A percentile compares a stretch with the other conserved stretches of the same genome.
phyloP scores from a whole-genome alignment of 2,113 vertebrate genomes.

The Labeo rohita region DNA sequence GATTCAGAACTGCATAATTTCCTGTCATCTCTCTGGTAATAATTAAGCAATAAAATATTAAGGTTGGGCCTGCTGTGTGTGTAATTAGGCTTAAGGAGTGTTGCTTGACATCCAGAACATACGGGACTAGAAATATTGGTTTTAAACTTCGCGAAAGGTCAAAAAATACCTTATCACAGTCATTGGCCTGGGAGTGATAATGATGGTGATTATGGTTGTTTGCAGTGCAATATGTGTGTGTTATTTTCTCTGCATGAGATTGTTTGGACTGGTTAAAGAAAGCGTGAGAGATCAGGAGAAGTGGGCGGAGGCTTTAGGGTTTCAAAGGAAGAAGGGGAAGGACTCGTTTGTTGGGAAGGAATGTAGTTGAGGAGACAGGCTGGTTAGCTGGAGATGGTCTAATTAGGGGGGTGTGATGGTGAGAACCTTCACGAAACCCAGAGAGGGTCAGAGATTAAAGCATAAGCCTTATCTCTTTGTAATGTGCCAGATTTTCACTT shows the following conservation, averaged over 20 bases:
- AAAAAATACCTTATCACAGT: not conserved
- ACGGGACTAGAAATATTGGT: not conserved
- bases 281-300: slow-evolving; percentile 75
- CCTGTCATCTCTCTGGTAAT: not conserved
- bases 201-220: not conserved
- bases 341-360: slow-evolving; percentile 70
- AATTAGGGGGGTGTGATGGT: slow-evolving; percentile 77
- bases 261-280: slow-evolving; percentile 75
- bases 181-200: not conserved
- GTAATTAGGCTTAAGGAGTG: slow-evolving; percentile 21
- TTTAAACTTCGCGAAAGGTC: not conserved
- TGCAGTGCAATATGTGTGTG: slow-evolving; percentile 17
- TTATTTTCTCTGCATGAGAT: slow-evolving; percentile 60
- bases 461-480: slow-evolving; percentile 56
- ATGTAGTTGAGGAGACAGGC: slow-evolving; percentile 71
- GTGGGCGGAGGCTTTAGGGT: slow-evolving; percentile 73
- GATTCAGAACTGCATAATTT: not conserved
- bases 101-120: not conserved
- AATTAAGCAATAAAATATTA: not conserved
- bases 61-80: not conserved
- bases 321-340: slow-evolving; percentile 74
- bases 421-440: slow-evolving; percentile 72
- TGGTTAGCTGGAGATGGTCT: slow-evolving; percentile 76
- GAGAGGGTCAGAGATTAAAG: slow-evolving; percentile 74
- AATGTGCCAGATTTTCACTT: slow-evolving; percentile 53